Base-by-base conservation (phyloP, 1,140 invertebrate genomes). In the Pogonognathellus flavescens region DNA sequence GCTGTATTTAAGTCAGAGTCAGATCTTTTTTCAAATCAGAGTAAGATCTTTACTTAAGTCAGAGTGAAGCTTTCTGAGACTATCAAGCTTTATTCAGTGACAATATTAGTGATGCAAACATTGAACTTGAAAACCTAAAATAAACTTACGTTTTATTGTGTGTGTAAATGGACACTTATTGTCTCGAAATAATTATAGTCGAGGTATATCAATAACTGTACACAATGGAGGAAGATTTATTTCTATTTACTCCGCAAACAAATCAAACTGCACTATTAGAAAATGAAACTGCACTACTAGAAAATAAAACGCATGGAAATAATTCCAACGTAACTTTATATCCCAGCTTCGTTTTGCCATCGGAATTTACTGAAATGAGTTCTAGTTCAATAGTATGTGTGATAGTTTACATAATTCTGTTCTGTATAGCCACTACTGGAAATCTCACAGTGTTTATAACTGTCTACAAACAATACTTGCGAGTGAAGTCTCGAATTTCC, bases 381-480 rank as follows among this genome's bases (percentile, higher is more conserved):
- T 16, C 62, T 16, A 70, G 62, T 70, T 70, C 62, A 14, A 70
- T 25, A 41, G 62, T 11, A 10, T 70, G 62, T 70, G 92, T 95
- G 1, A 92, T 93, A 3, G 92, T 94, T 9, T 95, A 95, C 88
- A 91, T 92, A 82, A 90, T 93, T 2, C 90, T 95, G 41, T 94
- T 96, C 88, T 90, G 94, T 0, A 90, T 95, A 8, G 94, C 94
- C 0, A 93, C 94, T 1, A 90, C 93, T 18, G 95, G 95, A 8
- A 96, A 96, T 90, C 90, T 95, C 3, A 93, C 93, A 0, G 94
- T 96, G 8, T 94, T 96, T 87, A 91, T 94, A 1, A 94, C 94
- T 6, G 90, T 96, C 1, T 92, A 94, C 72, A 91, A 93, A 16
- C 94, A 93, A 18, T 60, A 55, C 10, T 91, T 94, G 7, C 92